Percentiles rank a stretch among this genome's conserved stretches.
These are phyloP conservation scores for Pelecanoides urinatrix DNA, from an alignment of 2,113 vertebrate species.

Conservation along the genomic window DNA sequence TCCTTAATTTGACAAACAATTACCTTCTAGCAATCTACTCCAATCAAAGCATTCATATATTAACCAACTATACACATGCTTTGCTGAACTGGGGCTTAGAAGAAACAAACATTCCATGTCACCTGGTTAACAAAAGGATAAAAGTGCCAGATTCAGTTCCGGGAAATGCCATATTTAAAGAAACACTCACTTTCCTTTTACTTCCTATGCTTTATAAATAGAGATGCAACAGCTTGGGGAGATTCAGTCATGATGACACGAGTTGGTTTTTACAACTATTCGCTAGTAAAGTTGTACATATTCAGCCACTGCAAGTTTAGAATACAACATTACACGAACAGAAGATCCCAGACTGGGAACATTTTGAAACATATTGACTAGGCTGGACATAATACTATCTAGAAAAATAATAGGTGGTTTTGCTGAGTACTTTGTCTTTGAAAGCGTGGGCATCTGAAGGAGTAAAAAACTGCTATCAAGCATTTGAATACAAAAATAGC, in stretches of 20 bases:
- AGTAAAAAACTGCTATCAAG: not conserved
- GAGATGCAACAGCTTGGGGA: not conserved
- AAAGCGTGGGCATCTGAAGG: not conserved
- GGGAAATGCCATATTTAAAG: not conserved
- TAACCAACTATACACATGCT: not conserved
- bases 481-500: not conserved
- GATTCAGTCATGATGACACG: not conserved
- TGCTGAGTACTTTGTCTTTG: not conserved
- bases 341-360: not conserved
- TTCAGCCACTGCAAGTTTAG: not conserved
- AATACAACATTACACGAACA: not conserved
- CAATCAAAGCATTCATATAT: not conserved
- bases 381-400: not conserved
- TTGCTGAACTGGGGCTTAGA: not conserved
- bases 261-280: not conserved
- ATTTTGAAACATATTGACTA: not conserved
- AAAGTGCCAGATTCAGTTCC: not conserved
- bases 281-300: not conserved
- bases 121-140: not conserved
- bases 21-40: not conserved
- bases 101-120: not conserved
- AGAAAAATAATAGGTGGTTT: not conserved
- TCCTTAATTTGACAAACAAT: not conserved
- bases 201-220: not conserved
- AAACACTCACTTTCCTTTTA: not conserved